Evolutionary conservation across 92 coral and sea anemone genomes (phyloP), one percentile per base, ranked within the genome.

Genomic region (Heteractis magnifica): DNA sequence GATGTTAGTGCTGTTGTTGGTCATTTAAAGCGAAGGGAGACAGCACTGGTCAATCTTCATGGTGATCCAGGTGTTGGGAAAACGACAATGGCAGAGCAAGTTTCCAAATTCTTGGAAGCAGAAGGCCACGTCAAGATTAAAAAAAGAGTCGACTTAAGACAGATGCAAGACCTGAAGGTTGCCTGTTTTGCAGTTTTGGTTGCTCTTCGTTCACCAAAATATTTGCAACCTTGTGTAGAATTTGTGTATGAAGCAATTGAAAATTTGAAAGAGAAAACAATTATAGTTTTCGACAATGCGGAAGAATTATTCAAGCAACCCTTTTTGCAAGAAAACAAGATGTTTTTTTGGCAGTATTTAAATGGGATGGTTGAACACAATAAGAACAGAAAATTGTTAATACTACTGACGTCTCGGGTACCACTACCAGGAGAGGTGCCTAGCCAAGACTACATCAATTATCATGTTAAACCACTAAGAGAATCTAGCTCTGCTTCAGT

Each of bases 61-160:
- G 94, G 94, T 41, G 83, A 71, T 10, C 82, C 86, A 11, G 94
- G 94, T 10, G 90, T 91, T 4, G 95, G 95, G 3, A 92, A 92
- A 82, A 92, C 95, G 1, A 72, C 78, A 8, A 80, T 92, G 3
- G 95, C 95, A 12, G 77, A 53, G 6, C 77, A 84, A 64, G 88
- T 84, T 0, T 56, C 85, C 0, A 23, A 80, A 19, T 64, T 55
- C 48, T 73, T 80, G 21, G 52, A 79, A 26, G 8, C 79, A 79
- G 20, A 60, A 76, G 26, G 19, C 23, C 81, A 80, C 15, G 82
- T 70, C 12, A 71, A 56, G 76, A 49, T 13, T 19, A 56, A 70
- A 10, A 52, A 71, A 16, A 79, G 52, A 44, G 87, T 78, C 7
- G 92, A 92, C 58, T 83, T 92, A 13, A 71, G 85, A 55, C 85